A percentile compares a stretch with the other conserved stretches of the same genome.
These are phyloP conservation scores for Heliornis fulica DNA, from an alignment of 2,113 vertebrate genomes.

Conservation along the genomic window DNA sequence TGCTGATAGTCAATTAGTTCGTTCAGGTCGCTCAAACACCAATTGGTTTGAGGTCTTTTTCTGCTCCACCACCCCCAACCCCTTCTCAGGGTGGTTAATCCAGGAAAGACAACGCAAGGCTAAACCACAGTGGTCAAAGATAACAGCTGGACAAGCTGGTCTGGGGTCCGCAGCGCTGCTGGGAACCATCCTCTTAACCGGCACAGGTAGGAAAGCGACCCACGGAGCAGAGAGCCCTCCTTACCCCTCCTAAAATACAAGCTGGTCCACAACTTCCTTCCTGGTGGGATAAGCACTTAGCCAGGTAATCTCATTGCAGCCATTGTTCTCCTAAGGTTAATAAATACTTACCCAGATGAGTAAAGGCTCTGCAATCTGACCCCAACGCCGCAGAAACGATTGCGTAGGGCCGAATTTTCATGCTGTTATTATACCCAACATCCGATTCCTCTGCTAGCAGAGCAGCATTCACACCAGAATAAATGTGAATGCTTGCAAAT, in stretches of 20 bases:
- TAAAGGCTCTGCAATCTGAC: constrained; percentile 46
- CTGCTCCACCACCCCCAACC: neutral
- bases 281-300: neutral
- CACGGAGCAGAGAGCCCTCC: neutral
- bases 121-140: neutral
- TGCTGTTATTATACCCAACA: neutral
- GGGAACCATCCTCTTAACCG: neutral
- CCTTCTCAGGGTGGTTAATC: neutral
- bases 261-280: neutral
- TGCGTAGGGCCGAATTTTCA: constrained; percentile 39
- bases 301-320: constrained; percentile 41
- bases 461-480: neutral
- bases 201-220: neutral
- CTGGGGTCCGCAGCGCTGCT: neutral
- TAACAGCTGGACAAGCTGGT: neutral
- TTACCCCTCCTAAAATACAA: neutral
- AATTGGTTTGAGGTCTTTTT: neutral
- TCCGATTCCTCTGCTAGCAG: neutral
- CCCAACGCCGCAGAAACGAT: neutral
- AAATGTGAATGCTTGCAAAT: neutral
- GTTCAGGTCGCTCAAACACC: constrained; percentile 7
- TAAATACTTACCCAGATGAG: constrained; percentile 47
- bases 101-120: neutral
- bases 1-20: constrained; percentile 47
- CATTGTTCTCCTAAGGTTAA: constrained; percentile 30